phyloP scores from a whole-genome alignment of 2,797 vertebrate genomes.

The Phrynocephalus forsythii region DNA sequence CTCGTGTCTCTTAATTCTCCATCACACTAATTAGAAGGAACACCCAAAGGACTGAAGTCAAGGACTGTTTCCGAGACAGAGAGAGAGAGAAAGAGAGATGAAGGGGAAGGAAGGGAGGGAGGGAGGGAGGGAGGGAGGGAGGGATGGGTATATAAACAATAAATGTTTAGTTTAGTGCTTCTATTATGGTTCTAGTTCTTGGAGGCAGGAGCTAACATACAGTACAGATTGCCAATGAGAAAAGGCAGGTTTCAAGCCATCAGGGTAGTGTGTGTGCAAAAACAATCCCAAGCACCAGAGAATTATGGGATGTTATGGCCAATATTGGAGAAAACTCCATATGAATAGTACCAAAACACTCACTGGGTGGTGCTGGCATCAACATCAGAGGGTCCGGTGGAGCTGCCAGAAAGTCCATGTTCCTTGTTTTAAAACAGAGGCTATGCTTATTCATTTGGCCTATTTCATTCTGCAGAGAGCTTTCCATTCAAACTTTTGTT shows the following conservation, averaged over 20 bases:
- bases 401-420: too few species aligned
- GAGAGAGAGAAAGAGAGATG: fast-evolving
- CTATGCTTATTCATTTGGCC: background rate
- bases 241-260: background rate
- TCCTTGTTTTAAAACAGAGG: too few species aligned
- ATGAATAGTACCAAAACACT: too few species aligned
- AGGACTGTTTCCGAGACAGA: slow-evolving; percentile 28
- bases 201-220: too few species aligned
- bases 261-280: too few species aligned
- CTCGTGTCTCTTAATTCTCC: slow-evolving; percentile 51
- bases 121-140: too few species aligned
- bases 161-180: too few species aligned
- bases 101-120: fast-evolving
- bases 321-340: too few species aligned
- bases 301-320: background rate
- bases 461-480: background rate
- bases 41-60: background rate
- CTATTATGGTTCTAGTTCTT: too few species aligned
- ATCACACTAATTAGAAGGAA: slow-evolving; percentile 48
- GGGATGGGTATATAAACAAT: too few species aligned
- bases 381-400: too few species aligned
- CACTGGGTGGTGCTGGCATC: too few species aligned
- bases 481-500: background rate
- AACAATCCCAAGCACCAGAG: background rate
- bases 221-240: background rate